Base-by-base conservation (phyloP, 2,797 vertebrate genomes). In the Sebastolobus altivelis region DNA sequence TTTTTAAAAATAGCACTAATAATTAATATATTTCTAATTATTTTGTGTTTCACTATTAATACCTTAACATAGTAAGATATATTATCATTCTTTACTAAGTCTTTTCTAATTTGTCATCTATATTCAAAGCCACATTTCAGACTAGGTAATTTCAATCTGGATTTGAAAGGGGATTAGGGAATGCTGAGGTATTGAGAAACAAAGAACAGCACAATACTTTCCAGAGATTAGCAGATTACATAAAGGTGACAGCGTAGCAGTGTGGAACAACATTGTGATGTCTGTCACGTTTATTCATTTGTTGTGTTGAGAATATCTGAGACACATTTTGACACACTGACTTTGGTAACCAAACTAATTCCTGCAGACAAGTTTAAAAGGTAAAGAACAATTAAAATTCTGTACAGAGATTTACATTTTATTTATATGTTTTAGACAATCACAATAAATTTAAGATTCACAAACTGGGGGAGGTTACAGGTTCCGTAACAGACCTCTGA, bases 381-480 rank as follows among this genome's bases (percentile, higher is more conserved):
- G 31, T 29, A 52, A 85, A 75, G 14, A 25, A 54, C 2, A 58
- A 67, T 35, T 65, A 3, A 49, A 65, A n/a, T 14, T 75, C 77
- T 89, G 79, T 93, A 92, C 78, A 93, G 82, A 90, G 79, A 91
- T 90, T 93, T 87, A 94, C 83, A 87, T 93, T 96, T 95, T 95
- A 95, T 93, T 95, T 92, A 89, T 91, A 91, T 87, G 88, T 87
- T 90, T 93, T 91, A 75, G 94, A 95, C 92, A 94, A 94, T 91
- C 82, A 94, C 91, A 93, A 91, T 90, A 86, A 86, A 88, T 87
- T 87, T 86, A 66, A 82, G 82, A 79, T 81, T 91, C 77, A 89
- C 90, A 93, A 93, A 83, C 73, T 63, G 40, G 14, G 1, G 13
- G 55, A 16, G 4, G 10, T 77, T 81, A 91, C 85, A 87, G 66